A percentile compares a stretch with the other conserved stretches of the same genome.
phyloP scores from a whole-genome alignment of 2,113 vertebrate species.

The Leuciscus idus region DNA sequence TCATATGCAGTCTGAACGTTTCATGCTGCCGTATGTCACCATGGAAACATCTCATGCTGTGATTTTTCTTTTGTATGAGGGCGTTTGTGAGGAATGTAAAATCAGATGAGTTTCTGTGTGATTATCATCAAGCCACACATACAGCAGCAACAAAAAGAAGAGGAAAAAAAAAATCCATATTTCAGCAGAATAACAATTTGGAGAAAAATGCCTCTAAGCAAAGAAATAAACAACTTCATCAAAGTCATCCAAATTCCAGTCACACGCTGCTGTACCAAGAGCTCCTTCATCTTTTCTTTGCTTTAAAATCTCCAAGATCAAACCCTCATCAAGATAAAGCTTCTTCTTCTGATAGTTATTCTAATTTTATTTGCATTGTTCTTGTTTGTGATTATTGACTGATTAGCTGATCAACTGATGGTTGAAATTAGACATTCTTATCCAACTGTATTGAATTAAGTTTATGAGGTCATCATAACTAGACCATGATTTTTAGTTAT shows the following conservation, averaged over 20 bases:
- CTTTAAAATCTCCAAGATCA: slow-evolving; percentile 24
- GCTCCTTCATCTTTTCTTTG: slow-evolving; percentile 19
- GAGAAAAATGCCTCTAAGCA: slow-evolving; percentile 21
- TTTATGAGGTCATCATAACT: neutral
- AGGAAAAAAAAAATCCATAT: neutral
- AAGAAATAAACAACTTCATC: slow-evolving; percentile 44
- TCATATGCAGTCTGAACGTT: slow-evolving; percentile 5
- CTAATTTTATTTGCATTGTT: neutral
- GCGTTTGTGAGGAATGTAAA: slow-evolving; percentile 50
- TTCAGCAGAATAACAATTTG: slow-evolving; percentile 32
- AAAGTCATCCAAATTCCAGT: slow-evolving; percentile 26
- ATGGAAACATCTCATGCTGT: slow-evolving; percentile 49
- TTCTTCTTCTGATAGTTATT: neutral
- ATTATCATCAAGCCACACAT: slow-evolving; percentile 40
- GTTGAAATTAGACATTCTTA: neutral
- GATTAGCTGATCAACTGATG: neutral
- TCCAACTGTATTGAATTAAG: neutral
- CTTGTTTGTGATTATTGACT: neutral
- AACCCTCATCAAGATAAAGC: neutral
- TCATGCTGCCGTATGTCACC: slow-evolving; percentile 45
- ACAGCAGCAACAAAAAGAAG: slow-evolving; percentile 20
- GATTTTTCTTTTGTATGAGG: slow-evolving; percentile 44
- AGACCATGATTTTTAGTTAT: neutral
- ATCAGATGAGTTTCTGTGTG: slow-evolving; percentile 44
- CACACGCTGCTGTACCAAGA: neutral